Evolutionary conservation across 2,888 invertebrate genomes (phyloP), one percentile per base, ranked within the genome.

Genomic region (Cryptophagus acutangulus): DNA sequence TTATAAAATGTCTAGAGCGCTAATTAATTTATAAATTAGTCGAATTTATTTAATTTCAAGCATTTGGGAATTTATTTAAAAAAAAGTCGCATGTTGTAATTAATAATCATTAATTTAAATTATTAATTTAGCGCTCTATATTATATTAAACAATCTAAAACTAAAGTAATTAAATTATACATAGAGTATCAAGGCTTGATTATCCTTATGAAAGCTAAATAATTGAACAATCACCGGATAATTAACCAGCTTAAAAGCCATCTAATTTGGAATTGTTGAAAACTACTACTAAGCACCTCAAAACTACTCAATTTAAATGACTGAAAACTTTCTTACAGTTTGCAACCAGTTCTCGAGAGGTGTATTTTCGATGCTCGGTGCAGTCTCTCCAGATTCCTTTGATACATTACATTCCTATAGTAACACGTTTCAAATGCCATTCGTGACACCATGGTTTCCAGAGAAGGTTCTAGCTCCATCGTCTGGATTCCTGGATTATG

Each of bases 361-460:
- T 28, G 90, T 93, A 38, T 88, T 83, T 63, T 84, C 90, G 1
- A 87, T 93, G 87, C 71, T 93, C 54, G 91, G 91, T 4, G 90
- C 91, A 6, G 91, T 92, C 30, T 87, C 88, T 37, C 89, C 91
- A 25, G 91, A 91, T 63, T 91, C 91, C n/a, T 93, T 92, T 67
- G 91, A 92, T 71, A 92, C 91, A 3, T 76, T 93, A 36, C 91
- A 92, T 68, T 92, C 92, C 13, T 93, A 92, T 72, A 88, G 89
- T 62, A 92, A 93, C 70, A 91, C 92, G 36, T 93, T 93, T 68
- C 90, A 93, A 73, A 89, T 92, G 87, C 92, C 92, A 25, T 92
- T 92, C 67, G 84, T 92, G 46, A 91, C 91, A 31, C 91, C 91
- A 9, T 91, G 91, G 89, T 92, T 90, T 65, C 91, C 92, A 1